Base-by-base conservation (phyloP, 92 coral and sea anemone species). In the Hydrozoanthus gracilis region DNA sequence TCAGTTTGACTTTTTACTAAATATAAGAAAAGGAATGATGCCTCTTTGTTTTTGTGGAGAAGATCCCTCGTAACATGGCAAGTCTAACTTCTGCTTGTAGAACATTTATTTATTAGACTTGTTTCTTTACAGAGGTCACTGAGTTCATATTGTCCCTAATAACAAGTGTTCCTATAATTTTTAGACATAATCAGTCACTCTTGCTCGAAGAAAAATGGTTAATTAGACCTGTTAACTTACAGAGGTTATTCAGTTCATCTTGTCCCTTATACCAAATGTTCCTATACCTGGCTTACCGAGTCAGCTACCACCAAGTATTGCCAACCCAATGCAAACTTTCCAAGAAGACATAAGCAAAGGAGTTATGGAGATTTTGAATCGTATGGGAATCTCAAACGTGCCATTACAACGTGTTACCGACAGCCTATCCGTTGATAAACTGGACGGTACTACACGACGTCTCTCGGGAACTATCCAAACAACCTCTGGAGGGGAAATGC, bases 281-380 rank as follows among this genome's bases (percentile, higher is more conserved):
- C 85, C 85, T 27, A 80, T 80, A 80, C 58, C 85, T 52, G 85
- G 85, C 12, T 45, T 80, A 16, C 85, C 85, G 49, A 80, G 85
- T n/a, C 85, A 80, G 48, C 85, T 80, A 0, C 85, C 85, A 20
- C 12, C 58, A 49, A 64, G 73, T 8, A 2, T 80, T 7, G 10
- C 61, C 20, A 80, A 80, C 13, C 85, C 85, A 49, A 16, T 80
- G 74, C 4, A 80, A 8, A 17, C 58, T 10, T 80, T 80, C 60
- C 9, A 80, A 39, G 85, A 80, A 80, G 85, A 80, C 85, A 80
- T 80, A 16, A 10, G 73, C 66, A 80, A 80, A 65, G 85, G 85
- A 65, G 64, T 80, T 61, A 73, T 65, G 3, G 85, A 80, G 72
- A 62, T 47, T 45, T 65, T 80, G 6, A 80, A 80, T 20, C 72